Evolutionary conservation across 2,888 invertebrate genomes (phyloP), one percentile per base, ranked within the genome.

Genomic region (Drosophila ustulata): DNA sequence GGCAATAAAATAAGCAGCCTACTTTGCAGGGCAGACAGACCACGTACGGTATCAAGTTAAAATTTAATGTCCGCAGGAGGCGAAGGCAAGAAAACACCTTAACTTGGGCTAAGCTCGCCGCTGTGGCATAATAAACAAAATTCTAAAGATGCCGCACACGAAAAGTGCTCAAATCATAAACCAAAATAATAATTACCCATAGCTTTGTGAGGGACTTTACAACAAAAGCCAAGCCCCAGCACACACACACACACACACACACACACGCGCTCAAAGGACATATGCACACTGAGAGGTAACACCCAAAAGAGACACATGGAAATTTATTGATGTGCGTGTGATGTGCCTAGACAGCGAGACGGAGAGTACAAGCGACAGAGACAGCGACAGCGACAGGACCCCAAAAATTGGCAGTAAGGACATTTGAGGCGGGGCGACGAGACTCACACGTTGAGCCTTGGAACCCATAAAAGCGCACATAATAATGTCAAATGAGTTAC

Each of bases 401-500:
- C 49, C 59, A 34, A 34, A 70, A 74, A 73, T 77, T 73, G 80
- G 69, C 57, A 65, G 47, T 34, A 56, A 59, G 70, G 55, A 57
- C 62, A 61, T 47, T 53, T 43, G 51, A 41, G 49, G 65, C 63
- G 41, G 26, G 41, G 69, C 62, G 58, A 52, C 67, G 68, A 75
- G 53, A 50, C 66, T 50, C 53, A 53, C 75, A 76, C 76, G 73
- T 76, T 80, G 80, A 87, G 82, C 89, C 89, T 84, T 69, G 66
- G 72, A 75, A 76, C 77, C 82, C 89, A 89, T 88, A 89, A 88
- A 88, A 88, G 78, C 75, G 82, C 77, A 89, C 89, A 89, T 87
- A 83, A 88, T 89, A 88, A 88, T 88, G 88, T 82, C 89, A 87
- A 83, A 89, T 86, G 88, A 82, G 83, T 76, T 82, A 88, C 88